Percentiles rank a stretch among this genome's conserved stretches.
Evolutionary conservation across 1,140 invertebrate species (phyloP).

Genomic region (Ridgeia piscesae): DNA sequence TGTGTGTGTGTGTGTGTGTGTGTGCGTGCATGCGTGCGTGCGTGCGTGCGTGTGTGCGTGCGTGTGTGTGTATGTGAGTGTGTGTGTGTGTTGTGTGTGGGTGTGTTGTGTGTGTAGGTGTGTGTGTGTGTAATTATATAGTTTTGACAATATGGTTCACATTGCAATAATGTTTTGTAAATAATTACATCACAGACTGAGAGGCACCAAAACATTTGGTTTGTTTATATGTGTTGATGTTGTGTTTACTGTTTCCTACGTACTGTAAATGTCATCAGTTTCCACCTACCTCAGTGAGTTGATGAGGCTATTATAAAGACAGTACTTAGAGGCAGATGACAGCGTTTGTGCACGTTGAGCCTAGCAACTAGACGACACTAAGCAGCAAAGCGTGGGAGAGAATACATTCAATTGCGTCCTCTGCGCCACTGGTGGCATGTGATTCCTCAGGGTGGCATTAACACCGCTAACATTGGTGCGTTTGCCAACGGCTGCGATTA

Average conservation of each 20-base stretch:
- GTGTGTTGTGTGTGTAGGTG: too few species aligned
- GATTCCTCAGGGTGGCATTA: background rate
- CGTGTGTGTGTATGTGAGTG: too few species aligned
- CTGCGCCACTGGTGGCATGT: background rate
- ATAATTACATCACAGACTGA: background rate
- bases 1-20: too few species aligned
- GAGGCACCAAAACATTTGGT: background rate
- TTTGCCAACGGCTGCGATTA: background rate
- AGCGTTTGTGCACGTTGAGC: background rate
- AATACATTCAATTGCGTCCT: background rate
- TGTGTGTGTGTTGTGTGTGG: too few species aligned
- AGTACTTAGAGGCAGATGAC: background rate
- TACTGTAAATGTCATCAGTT: background rate
- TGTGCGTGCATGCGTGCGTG: too few species aligned
- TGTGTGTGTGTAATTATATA: too few species aligned
- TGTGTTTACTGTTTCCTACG: background rate
- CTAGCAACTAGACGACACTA: background rate
- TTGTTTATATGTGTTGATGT: too few species aligned
- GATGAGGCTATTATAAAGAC: background rate
- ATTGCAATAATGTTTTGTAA: background rate
- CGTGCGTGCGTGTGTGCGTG: too few species aligned
- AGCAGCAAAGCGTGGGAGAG: background rate
- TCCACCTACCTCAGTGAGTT: background rate
- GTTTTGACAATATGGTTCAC: background rate
- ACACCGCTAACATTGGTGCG: too few species aligned